A percentile compares a stretch with the other conserved stretches of the same genome.
phyloP scores from a whole-genome alignment of 2,888 invertebrate genomes.

The Eilema griseolum region DNA sequence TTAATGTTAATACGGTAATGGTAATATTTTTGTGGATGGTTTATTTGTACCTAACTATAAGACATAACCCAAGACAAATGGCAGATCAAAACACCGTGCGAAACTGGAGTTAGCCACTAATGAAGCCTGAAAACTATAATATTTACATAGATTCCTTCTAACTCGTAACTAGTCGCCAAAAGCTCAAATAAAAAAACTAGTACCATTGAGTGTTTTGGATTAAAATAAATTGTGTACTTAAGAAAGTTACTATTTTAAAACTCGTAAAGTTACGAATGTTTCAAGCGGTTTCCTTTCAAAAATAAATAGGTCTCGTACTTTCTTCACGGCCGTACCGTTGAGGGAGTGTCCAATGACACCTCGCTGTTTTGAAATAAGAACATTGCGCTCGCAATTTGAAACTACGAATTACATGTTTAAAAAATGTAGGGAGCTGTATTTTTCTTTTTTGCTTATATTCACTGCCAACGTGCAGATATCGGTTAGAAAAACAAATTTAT shows the following conservation, averaged over 20 bases:
- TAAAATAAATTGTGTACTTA: too few relatives aligned
- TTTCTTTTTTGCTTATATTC: conserved; percentile 69
- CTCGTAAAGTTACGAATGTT: not conserved
- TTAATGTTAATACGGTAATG: too few relatives aligned
- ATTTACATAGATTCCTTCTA: too few relatives aligned
- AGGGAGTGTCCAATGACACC: conserved; percentile 86
- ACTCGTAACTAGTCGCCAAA: too few relatives aligned
- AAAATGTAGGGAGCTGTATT: conserved; percentile 79
- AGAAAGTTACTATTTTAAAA: not conserved
- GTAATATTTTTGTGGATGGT: too few relatives aligned
- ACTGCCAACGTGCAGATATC: conserved; percentile 42
- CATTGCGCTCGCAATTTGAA: conserved; percentile 85
- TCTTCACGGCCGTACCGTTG: conserved; percentile 56
- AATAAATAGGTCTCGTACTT: conserved; percentile 53
- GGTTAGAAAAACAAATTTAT: not conserved
- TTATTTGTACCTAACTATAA: too few relatives aligned
- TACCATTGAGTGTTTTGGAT: too few relatives aligned
- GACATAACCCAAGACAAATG: too few relatives aligned
- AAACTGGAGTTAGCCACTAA: too few relatives aligned
- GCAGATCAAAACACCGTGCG: too few relatives aligned
- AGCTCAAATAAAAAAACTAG: too few relatives aligned
- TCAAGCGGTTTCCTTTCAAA: not conserved
- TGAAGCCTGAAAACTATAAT: too few relatives aligned
- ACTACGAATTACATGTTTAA: conserved; percentile 86
- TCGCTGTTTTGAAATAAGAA: conserved; percentile 86